A percentile compares a stretch with the other conserved stretches of the same genome.
phyloP scores from a whole-genome alignment of 2,797 vertebrate genomes.

The Adelosebastes latens region DNA sequence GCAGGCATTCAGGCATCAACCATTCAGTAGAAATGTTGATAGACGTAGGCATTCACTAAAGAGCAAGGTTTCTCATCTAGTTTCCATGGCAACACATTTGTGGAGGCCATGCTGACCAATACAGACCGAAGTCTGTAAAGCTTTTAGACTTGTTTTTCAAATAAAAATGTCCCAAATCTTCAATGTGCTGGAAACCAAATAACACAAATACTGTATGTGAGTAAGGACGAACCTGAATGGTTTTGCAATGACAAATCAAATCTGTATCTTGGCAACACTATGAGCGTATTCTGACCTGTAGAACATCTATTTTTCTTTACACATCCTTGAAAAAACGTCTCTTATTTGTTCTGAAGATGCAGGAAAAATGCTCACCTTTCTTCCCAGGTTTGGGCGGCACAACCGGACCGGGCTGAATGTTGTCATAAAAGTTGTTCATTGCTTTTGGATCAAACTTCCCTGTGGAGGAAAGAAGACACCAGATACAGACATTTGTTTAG shows the following conservation, averaged over 20 bases:
- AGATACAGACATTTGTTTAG: conserved; percentile 30
- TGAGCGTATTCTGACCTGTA: not conserved
- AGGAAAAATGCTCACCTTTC: conserved; percentile 83
- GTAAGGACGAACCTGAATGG: not conserved
- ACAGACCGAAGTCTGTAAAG: not conserved
- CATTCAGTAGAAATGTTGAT: conserved; percentile 14
- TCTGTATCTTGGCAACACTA: not conserved
- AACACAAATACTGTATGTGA: not conserved
- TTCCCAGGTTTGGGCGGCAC: conserved; percentile 92
- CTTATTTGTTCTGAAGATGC: not conserved
- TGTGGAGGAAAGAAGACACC: conserved; percentile 71
- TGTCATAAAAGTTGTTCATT: conserved; percentile 96
- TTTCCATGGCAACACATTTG: conserved; percentile 42
- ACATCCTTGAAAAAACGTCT: not conserved
- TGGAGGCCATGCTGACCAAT: not conserved
- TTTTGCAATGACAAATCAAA: not conserved
- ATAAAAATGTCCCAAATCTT: conserved; percentile 16
- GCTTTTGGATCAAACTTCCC: conserved; percentile 97
- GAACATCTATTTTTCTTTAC: not conserved
- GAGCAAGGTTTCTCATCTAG: conserved; percentile 7
- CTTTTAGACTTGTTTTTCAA: conserved; percentile 17
- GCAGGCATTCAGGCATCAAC: conserved; percentile 14
- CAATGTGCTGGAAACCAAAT: not conserved
- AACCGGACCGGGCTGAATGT: conserved; percentile 94
- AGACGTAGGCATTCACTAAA: conserved; percentile 8